Base-by-base conservation (phyloP, 2,888 invertebrate genomes). In the Mystacides longicornis region DNA sequence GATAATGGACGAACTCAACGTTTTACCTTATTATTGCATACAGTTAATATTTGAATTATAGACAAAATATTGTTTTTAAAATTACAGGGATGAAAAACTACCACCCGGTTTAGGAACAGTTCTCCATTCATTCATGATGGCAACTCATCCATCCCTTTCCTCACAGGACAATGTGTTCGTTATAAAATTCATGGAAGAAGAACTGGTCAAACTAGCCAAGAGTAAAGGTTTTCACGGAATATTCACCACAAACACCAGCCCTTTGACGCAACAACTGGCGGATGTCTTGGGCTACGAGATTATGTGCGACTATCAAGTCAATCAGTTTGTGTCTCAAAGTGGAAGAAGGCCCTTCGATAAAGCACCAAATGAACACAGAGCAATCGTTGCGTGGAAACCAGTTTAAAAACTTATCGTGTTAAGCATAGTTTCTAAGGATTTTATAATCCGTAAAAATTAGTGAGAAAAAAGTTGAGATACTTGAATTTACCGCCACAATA, bases 71-170 rank as follows among this genome's bases (percentile, higher is more conserved):
- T 27, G 27, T 5, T 37, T 14, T 37, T 14, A 37, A 37, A 14
- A 49, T 61, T 64, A 18, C 60, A 80, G 83, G 61, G 81, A 83
- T 47, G 71, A 71, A 37, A 74, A 77, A 64, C 68, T 87, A 51
- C 85, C 86, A 0, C 71, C 77, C 62, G 86, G 83, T 18, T 72
- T 78, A 61, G 85, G 85, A n/a, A 76, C 81, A 63, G 81, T 92
- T 45, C 75, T 92, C 0, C 91, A 93, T 66, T 85, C 86, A 1
- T 91, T 89, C 68, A 92, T 93, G 91, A 90, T 93, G 89, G 89
- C 87, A 1, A 92, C 90, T 0, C 80, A 80, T 58, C 75, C 80
- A 11, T 69, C 77, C 0, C 70, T 92, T 43, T 78, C 74, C 55
- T 67, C 88, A 0, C 82, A 82, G 49, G 87, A 92, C 66, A 92